Evolutionary conservation across 2,797 vertebrate species (phyloP).

Genomic region (Lacerta bilineata): DNA sequence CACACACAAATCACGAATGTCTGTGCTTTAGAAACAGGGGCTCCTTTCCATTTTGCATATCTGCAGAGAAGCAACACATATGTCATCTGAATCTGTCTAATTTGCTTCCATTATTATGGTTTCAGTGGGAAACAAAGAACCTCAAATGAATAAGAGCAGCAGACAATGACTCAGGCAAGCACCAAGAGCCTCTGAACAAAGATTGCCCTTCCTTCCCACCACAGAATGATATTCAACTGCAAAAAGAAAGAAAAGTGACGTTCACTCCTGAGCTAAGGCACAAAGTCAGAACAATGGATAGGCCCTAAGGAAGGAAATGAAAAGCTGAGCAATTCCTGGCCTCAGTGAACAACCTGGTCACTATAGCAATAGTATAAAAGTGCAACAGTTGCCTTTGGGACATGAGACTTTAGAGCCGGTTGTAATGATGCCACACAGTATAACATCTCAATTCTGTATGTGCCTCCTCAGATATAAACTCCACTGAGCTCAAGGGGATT

Average conservation of each 20-base stretch:
- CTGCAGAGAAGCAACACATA: slow-evolving; percentile 42
- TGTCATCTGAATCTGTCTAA: slow-evolving; percentile 63
- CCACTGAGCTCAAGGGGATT: neutral
- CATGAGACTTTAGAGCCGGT: neutral
- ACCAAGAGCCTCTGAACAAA: slow-evolving; percentile 65
- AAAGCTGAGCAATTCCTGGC: neutral
- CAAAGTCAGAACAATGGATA: neutral
- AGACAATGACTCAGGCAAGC: slow-evolving; percentile 53
- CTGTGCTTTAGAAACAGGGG: slow-evolving; percentile 44
- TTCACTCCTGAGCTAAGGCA: neutral
- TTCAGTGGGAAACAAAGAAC: slow-evolving; percentile 57
- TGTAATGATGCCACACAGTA: too few species aligned
- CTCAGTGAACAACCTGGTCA: neutral
- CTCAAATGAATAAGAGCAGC: slow-evolving; percentile 42
- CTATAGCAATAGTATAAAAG: neutral
- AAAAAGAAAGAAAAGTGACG: too few species aligned
- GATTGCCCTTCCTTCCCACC: slow-evolving; percentile 62
- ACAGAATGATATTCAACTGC: slow-evolving; percentile 18
- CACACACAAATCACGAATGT: slow-evolving; percentile 23
- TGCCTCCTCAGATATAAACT: neutral
- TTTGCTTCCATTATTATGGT: slow-evolving; percentile 48
- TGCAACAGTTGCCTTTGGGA: neutral
- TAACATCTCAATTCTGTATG: neutral
- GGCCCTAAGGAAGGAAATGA: neutral
- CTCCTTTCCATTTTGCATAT: neutral